A percentile compares a stretch with the other conserved stretches of the same genome.
Evolutionary conservation across 2,113 vertebrate species (phyloP).

Genomic region (Atherinomorus stipes): DNA sequence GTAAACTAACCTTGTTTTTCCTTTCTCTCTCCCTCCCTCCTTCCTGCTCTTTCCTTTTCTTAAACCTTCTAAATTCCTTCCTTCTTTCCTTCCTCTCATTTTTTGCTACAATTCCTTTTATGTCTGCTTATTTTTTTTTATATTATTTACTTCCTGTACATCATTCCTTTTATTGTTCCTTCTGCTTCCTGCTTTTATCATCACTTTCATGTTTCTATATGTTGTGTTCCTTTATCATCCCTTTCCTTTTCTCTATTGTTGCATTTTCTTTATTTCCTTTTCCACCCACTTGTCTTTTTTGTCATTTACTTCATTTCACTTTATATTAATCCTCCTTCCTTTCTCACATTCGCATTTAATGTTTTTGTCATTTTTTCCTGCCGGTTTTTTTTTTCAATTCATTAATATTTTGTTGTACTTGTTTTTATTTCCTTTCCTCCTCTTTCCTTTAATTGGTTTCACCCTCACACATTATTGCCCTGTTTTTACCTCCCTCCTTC

Average conservation of each 20-base stretch:
- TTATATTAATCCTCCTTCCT: neutral
- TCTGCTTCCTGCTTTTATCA: too few species aligned
- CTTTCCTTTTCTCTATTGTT: neutral
- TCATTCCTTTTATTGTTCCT: neutral
- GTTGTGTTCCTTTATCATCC: neutral
- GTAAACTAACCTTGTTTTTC: conserved; percentile 79
- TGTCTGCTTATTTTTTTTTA: neutral
- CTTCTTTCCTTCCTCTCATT: neutral
- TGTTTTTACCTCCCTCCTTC: conserved; percentile 30
- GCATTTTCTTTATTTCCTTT: neutral
- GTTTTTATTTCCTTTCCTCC: neutral
- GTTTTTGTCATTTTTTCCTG: too few species aligned
- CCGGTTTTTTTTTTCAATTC: too few species aligned
- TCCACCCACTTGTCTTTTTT: neutral
- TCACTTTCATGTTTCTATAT: neutral
- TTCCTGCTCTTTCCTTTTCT: neutral
- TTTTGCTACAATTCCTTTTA: neutral
- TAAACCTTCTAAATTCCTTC: neutral
- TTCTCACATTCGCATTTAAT: too few species aligned
- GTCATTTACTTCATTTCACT: neutral
- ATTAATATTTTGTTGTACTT: neutral
- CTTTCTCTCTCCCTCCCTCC: conserved; percentile 42
- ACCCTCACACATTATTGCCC: too few species aligned
- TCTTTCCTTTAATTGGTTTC: too few species aligned
- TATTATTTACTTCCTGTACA: neutral